phyloP scores from a whole-genome alignment of 1,140 invertebrate genomes.

The Nymphalis io region DNA sequence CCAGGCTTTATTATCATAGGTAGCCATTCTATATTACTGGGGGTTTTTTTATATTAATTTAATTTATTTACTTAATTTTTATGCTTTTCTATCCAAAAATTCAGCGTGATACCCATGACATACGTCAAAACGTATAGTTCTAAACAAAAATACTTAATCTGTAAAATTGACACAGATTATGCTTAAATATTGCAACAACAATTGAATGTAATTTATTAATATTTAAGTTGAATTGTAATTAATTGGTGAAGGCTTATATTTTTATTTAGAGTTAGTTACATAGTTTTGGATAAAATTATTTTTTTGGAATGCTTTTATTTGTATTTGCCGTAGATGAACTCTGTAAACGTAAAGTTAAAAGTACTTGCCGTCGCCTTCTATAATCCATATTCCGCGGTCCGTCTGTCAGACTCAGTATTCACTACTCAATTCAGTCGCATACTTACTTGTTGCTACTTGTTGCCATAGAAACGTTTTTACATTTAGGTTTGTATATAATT shows the following conservation, averaged over 20 bases:
- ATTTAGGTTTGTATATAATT: background rate
- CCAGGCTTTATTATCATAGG: constrained; percentile 96
- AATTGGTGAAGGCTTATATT: too few relatives aligned
- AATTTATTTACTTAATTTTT: constrained; percentile 28
- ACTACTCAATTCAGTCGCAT: background rate
- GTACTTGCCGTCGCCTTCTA: too few relatives aligned
- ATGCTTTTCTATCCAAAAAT: constrained; percentile 26
- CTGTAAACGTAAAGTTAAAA: too few relatives aligned
- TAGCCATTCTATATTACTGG: constrained; percentile 85
- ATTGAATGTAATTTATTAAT: too few relatives aligned
- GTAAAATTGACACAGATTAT: background rate
- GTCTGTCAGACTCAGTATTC: background rate
- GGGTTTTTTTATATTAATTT: constrained; percentile 26
- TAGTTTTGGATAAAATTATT: too few relatives aligned
- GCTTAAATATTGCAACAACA: too few relatives aligned
- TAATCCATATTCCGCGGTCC: too few relatives aligned
- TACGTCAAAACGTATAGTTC: constrained; percentile 13
- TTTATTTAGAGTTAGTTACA: too few relatives aligned
- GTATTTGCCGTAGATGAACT: too few relatives aligned
- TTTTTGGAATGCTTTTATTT: too few relatives aligned
- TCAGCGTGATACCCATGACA: constrained; percentile 23
- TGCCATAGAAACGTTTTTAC: constrained; percentile 2
- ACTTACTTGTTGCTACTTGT: background rate
- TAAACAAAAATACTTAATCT: constrained; percentile 6
- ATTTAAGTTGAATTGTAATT: too few relatives aligned